Evolutionary conservation across 2,888 invertebrate species (phyloP).

Genomic region (Dexiosoma caninum): DNA sequence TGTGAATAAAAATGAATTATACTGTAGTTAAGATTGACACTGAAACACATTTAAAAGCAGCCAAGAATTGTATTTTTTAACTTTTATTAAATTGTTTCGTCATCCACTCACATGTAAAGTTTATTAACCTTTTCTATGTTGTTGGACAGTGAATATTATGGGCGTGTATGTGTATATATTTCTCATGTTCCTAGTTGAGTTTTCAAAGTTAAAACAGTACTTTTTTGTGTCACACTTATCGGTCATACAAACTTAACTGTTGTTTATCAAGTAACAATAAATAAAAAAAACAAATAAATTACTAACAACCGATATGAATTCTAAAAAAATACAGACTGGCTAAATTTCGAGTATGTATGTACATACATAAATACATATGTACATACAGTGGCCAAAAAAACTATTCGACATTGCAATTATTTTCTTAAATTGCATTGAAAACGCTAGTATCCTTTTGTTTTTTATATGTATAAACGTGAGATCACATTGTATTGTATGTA

Average conservation of each 20-base stretch:
- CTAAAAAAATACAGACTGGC: neutral
- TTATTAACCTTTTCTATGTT: conserved; percentile 46
- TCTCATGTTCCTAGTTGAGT: no score
- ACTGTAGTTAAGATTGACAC: neutral
- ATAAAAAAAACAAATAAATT: conserved; percentile 22
- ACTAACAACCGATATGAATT: neutral
- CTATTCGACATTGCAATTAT: no score
- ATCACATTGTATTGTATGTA: no score
- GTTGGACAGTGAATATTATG: neutral
- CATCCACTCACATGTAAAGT: conserved; percentile 55
- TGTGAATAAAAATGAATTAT: no score
- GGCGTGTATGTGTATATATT: neutral
- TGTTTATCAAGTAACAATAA: conserved; percentile 36
- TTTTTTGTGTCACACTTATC: conserved; percentile 39
- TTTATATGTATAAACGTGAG: no score
- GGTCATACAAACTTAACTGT: conserved; percentile 55
- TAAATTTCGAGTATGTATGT: neutral
- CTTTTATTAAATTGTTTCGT: conserved; percentile 1
- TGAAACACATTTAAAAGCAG: neutral
- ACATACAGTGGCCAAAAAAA: no score
- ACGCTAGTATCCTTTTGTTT: no score
- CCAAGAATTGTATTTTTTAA: neutral
- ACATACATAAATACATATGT: no score
- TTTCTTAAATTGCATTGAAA: no score
- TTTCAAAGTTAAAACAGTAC: no score